phyloP scores from a whole-genome alignment of 2,113 vertebrate genomes.

The Hipposideros armiger region DNA sequence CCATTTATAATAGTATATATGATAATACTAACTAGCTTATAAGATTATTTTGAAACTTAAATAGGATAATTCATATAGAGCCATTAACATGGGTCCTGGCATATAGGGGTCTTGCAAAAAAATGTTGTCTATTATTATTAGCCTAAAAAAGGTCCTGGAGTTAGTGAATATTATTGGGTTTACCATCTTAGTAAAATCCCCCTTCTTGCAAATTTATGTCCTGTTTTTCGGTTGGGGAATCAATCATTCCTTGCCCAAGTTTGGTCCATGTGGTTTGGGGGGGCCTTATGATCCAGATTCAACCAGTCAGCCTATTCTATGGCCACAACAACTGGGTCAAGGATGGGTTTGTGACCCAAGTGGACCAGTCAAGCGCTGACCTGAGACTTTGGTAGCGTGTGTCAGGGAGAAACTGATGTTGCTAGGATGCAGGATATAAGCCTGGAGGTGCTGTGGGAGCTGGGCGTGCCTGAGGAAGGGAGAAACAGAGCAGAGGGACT shows the following conservation, averaged over 20 bases:
- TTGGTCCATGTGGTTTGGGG: background rate
- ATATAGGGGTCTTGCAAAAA: background rate
- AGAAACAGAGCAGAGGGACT: background rate
- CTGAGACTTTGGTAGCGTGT: background rate
- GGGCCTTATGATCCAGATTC: background rate
- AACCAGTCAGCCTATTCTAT: background rate
- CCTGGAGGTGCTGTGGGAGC: background rate
- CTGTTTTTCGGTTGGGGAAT: background rate
- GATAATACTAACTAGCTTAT: background rate
- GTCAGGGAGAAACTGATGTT: background rate
- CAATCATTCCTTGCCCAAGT: background rate
- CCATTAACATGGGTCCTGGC: background rate
- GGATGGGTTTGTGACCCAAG: background rate
- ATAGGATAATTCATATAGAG: background rate
- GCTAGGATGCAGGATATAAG: background rate
- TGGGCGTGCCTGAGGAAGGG: background rate
- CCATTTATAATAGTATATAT: background rate
- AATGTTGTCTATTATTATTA: background rate
- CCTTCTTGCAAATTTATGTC: background rate
- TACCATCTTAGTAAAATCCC: background rate
- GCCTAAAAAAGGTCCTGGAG: background rate
- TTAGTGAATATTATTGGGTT: background rate
- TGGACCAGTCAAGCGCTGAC: background rate
- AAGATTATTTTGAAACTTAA: conserved; percentile 21
- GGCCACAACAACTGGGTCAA: background rate